These are phyloP conservation scores for Ischnus inquisitorius DNA, from an alignment of 2,888 invertebrate genomes.

Conservation along the genomic window DNA sequence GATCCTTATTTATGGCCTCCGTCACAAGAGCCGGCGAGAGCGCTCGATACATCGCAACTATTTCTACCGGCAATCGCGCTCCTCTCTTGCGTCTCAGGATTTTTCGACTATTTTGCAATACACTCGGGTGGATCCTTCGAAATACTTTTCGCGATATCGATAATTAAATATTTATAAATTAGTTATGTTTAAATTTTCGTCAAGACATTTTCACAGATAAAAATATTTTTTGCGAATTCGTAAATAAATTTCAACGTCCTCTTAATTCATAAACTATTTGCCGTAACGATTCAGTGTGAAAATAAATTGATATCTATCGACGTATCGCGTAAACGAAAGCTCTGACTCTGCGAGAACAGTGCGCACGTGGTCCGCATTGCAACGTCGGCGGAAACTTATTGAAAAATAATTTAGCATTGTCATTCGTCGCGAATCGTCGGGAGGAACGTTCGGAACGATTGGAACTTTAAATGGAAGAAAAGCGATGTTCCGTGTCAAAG, in stretches of 20 bases:
- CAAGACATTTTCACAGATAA: not conserved
- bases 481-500: conserved; percentile 23
- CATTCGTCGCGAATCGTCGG: not conserved
- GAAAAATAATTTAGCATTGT: not conserved
- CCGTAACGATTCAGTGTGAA: not conserved
- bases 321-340: not conserved
- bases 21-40: conserved; percentile 60
- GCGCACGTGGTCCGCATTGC: conserved; percentile 35
- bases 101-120: conserved; percentile 41
- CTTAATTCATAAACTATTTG: not conserved
- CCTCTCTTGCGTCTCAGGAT: conserved; percentile 23
- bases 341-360: not conserved
- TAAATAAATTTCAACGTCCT: not conserved
- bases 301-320: not conserved
- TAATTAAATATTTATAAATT: not conserved
- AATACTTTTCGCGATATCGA: not conserved
- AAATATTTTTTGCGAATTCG: not conserved
- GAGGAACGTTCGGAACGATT: not conserved
- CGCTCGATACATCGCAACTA: conserved; percentile 55
- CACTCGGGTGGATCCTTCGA: not conserved
- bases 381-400: not conserved
- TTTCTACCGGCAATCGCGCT: conserved; percentile 45
- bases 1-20: conserved; percentile 84
- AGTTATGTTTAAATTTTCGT: not conserved
- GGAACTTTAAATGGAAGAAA: not conserved